Evolutionary conservation across 2,797 vertebrate species (phyloP), one percentile per base, ranked within the genome.

Genomic region (Periparus ater): DNA sequence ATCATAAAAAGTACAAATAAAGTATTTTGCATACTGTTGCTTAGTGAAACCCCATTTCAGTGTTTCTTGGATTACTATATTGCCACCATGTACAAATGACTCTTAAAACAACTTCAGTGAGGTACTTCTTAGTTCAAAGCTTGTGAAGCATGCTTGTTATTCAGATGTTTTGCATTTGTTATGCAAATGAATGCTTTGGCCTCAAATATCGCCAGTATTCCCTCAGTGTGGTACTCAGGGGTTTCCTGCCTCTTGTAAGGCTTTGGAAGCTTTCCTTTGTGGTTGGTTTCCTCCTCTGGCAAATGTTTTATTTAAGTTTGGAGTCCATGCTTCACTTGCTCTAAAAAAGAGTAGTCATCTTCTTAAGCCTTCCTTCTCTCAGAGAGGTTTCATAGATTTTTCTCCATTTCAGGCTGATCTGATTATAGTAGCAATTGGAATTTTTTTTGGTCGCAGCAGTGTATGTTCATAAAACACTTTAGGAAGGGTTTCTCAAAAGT

Each of bases 231-330:
- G n/a, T 83, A 62, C 38, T 93, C 1, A 0, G 36, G 54, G 26
- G 30, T 84, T 92, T 96, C 74, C 87, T 92, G 82, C 74, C 44
- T 51, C 75, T 71, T 80, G 25, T 57, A 47, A 88, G 54, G 38
- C 73, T 88, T 92, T 75, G 45, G 60, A 93, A 68, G 50, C 62
- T 65, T 81, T 65, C 23, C 50, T 91, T 88, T 90, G 80, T 92
- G 34, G n/a, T 87, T 0, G 0, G 20, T 79, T 97, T 94, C 77
- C 68, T 89, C 42, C 54, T 79, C 58, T 96, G 93, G 54, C 73
- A 88, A 81, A 75, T 21, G 36, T 40, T 75, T 65, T 14, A 54
- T 75, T 90, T 38, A 63, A 25, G n/a, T 85, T 67, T 67, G 55
- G 44, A 91, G 45, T 67, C 55, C 19, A 4, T 58, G 21, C 48